These are phyloP conservation scores for Bicyclus anynana DNA, from an alignment of 1,140 invertebrate species.

Conservation along the genomic window DNA sequence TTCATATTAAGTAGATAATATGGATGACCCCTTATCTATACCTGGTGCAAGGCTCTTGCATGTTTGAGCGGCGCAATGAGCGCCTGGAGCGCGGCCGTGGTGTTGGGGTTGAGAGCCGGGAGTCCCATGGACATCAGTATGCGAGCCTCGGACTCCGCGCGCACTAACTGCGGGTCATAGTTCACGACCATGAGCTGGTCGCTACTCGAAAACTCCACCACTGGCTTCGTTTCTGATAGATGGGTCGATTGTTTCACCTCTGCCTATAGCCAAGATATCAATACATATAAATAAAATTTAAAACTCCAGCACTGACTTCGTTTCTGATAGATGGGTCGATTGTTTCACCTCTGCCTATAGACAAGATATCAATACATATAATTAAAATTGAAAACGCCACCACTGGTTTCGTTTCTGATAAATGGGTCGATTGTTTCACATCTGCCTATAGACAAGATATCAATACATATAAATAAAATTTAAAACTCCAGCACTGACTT, in stretches of 20 bases:
- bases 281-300: too few species aligned
- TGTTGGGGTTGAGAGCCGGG: constrained; percentile 82
- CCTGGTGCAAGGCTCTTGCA: constrained; percentile 87
- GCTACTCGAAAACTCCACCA: constrained; percentile 76
- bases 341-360: too few species aligned
- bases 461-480: too few species aligned
- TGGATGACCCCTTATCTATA: constrained; percentile 39
- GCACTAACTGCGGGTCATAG: constrained; percentile 79
- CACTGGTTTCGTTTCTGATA: too few species aligned
- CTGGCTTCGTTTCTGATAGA: constrained; percentile 75
- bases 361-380: too few species aligned
- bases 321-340: too few species aligned
- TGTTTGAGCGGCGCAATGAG: constrained; percentile 82
- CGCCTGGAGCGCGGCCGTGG: constrained; percentile 76
- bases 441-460: too few species aligned
- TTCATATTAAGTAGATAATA: too few species aligned
- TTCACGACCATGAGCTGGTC: constrained; percentile 69
- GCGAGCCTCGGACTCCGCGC: constrained; percentile 82
- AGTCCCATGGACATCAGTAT: constrained; percentile 90
- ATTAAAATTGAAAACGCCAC: too few species aligned
- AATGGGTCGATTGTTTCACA: too few species aligned
- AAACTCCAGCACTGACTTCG: too few species aligned
- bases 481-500: too few species aligned
- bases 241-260: constrained; percentile 72
- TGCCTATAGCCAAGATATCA: constrained; percentile 44